Percentiles rank a stretch among this genome's conserved stretches.
These are phyloP conservation scores for Bursaphelenchus okinawaensis DNA, from an alignment of 2,888 invertebrate species.

Conservation along the genomic window DNA sequence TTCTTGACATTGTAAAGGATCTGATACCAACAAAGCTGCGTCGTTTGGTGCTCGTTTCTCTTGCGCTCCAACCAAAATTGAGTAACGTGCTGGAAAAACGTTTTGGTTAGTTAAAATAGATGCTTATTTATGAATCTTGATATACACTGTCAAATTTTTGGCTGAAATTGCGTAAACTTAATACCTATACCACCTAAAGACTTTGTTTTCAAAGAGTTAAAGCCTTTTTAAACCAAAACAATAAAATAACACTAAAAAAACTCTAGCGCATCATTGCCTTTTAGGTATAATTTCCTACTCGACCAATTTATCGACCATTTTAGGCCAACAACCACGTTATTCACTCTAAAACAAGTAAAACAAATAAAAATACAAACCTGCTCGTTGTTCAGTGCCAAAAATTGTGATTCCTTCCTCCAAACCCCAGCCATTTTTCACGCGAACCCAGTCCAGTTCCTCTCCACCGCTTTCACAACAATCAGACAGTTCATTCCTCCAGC, in stretches of 20 bases:
- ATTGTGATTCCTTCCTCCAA: constrained; percentile 33
- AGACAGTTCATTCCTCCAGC: constrained; percentile 48
- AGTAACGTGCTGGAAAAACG: constrained; percentile 36
- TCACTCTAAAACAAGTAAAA: background rate
- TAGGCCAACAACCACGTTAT: too few species aligned
- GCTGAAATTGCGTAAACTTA: too few species aligned
- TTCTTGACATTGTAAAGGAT: constrained; percentile 49
- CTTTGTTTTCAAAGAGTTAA: background rate
- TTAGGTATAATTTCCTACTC: too few species aligned
- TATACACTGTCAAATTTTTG: too few species aligned
- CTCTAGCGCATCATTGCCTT: too few species aligned
- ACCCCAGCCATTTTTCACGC: constrained; percentile 47
- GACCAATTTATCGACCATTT: too few species aligned
- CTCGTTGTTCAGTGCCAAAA: constrained; percentile 37
- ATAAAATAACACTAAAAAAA: too few species aligned
- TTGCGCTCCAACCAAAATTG: constrained; percentile 38
- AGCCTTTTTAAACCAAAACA: too few species aligned
- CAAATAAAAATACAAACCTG: constrained; percentile 17
- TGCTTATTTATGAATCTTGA: too few species aligned
- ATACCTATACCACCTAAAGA: too few species aligned
- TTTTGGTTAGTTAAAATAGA: too few species aligned
- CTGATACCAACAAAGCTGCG: constrained; percentile 42
- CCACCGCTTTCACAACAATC: constrained; percentile 25
- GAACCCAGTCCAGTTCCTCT: constrained; percentile 43
- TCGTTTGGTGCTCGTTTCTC: constrained; percentile 29